Base-by-base conservation (phyloP, 2,888 invertebrate genomes). In the Trichacis sp. region DNA sequence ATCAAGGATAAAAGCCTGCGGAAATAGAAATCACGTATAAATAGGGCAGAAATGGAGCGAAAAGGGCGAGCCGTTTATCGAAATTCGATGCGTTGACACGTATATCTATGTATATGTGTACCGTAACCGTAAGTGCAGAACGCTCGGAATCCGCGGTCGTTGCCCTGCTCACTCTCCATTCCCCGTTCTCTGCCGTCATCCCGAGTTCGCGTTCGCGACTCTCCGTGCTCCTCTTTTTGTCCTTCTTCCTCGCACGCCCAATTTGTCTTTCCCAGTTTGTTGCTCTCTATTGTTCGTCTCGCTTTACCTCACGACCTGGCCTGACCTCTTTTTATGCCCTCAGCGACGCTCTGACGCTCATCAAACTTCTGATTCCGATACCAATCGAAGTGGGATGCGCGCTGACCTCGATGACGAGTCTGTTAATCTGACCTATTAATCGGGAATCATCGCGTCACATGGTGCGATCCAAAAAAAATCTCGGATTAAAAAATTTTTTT, bases 61-160 rank as follows among this genome's bases (percentile, higher is more conserved):
- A 40, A 1, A 15, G 6, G 2, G 1, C 15, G 14, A 15, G 40
- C 2, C 8, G 40, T 40, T 40, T 40, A 40, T 40, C 40, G 40
- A 40, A 14, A 14, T 40, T 8, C 6, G 2, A 14, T 14, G 40
- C 8, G 40, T 40, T 40, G 40, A 40, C 40, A 40, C 2, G 40
- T n/a, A n/a, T n/a, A n/a, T n/a, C n/a, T n/a, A n/a, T n/a, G n/a
- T n/a, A n/a, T n/a, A n/a, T n/a, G n/a, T n/a, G n/a, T 46, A 54
- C 54, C 54, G 46, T 54, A 46, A 54, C 46, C 54, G 54, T 36
- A 42, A 46, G 38, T 46, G 54, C 45, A 36, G 38, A 54, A 54
- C 54, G 67, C 60, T 47, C 46, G 47, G 63, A 60, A 67, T 63
- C 50, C 54, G 60, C 54, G 68, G 64, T 64, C 64, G 54, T 68